Conservation (phyloP, 1,140 invertebrate genomes). For the Drosophila nigrodunni region DNA sequence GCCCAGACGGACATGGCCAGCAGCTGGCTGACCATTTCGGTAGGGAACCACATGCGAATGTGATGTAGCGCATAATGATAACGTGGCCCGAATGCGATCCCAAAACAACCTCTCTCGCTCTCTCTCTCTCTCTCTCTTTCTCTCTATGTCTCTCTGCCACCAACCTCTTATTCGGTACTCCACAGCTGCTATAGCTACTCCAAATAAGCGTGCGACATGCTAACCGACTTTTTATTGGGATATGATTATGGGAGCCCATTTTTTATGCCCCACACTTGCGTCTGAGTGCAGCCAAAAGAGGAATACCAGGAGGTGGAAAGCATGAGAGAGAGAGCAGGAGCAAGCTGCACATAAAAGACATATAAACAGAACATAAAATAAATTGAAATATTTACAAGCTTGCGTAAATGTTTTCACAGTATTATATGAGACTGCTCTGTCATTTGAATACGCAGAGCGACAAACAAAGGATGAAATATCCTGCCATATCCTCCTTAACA, state of each 20-base stretch:
- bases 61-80: slow-evolving; percentile 82
- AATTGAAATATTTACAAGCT: slow-evolving; percentile 81
- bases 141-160: not conserved
- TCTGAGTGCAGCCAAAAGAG: slow-evolving; percentile 52
- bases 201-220: slow-evolving; percentile 51
- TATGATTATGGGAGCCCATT: slow-evolving; percentile 79
- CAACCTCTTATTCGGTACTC: not conserved
- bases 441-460: slow-evolving; percentile 61
- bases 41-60: slow-evolving; percentile 59
- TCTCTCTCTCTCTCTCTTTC: not conserved
- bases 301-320: not conserved
- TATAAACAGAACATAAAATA: slow-evolving; percentile 71
- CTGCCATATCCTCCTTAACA: not conserved
- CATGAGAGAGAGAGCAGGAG: not conserved
- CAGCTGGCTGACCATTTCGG: slow-evolving; percentile 51
- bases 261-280: slow-evolving; percentile 59
- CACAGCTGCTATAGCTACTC: slow-evolving; percentile 14
- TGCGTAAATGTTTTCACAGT: slow-evolving; percentile 79
- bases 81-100: slow-evolving; percentile 53
- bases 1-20: slow-evolving; percentile 1
- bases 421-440: slow-evolving; percentile 59
- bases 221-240: slow-evolving; percentile 82
- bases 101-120: slow-evolving; percentile 23
- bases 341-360: slow-evolving; percentile 73
- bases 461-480: slow-evolving; percentile 26